Evolutionary conservation across 2,113 vertebrate species (phyloP), one percentile per base, ranked within the genome.

Genomic region (Crotalus viridis): DNA sequence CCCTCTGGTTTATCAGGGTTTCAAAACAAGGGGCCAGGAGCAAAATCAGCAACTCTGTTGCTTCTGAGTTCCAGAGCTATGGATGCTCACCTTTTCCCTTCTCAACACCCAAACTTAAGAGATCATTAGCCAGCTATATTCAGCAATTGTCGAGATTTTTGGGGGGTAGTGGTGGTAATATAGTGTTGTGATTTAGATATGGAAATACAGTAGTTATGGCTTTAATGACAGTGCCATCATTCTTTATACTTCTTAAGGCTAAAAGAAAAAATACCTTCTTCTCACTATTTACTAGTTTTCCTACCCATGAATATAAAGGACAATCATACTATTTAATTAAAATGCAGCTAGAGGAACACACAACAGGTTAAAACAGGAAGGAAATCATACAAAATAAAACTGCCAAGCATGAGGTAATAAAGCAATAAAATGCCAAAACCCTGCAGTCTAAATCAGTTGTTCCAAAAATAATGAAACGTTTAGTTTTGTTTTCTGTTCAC

Each of bases 401-500:
- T 88, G 52, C 52, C 51, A n/a, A 56, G 54, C 52, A 12, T 88
- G 52, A 88, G 17, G 24, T 52, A 87, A 52, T 52, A 52, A 28
- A 87, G 85, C 85, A 87, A 28, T 28, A 28, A 28, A 87, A 28
- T 12, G 28, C 48, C 1, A 5, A 87, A 52, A 52, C 13, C 43
- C 12, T 57, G 54, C 54, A 57, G 54, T 24, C 54, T 57, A 57
- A 57, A 21, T 28, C 24, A 10, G 6, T 26, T 4, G 17, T 57
- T 87, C 21, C 21, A 57, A 90, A 61, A 57, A 85, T 51, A n/a
- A 19, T 33, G 5, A 24, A 85, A 56, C 26, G n/a, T 86, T 9
- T 17, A 24, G 89, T 95, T 91, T 51, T 94, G 95, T 93, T 1
- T 95, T 74, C 5, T 93, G 17, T 7, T 85, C 56, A 92, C 33